Conservation (phyloP, 2,113 vertebrate genomes). For the Ammospiza nelsoni region DNA sequence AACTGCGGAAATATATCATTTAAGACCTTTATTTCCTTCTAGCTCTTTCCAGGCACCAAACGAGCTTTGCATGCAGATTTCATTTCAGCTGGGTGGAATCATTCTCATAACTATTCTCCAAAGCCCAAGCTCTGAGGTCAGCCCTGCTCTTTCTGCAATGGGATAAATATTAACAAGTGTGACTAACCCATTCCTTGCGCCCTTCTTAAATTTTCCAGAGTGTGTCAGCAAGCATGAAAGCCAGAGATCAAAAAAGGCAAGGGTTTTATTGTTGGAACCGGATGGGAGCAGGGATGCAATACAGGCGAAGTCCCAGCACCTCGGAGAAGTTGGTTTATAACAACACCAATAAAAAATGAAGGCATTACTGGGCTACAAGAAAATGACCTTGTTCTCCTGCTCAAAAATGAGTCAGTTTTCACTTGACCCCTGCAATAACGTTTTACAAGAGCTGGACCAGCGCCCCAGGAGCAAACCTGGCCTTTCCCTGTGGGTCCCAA, state of each 20-base stretch:
- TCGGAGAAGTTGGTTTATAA: neutral
- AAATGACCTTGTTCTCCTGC: constrained; percentile 2
- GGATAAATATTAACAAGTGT: constrained; percentile 71
- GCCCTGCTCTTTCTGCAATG: constrained; percentile 40
- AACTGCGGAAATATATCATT: constrained; percentile 60
- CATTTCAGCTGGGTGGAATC: constrained; percentile 52
- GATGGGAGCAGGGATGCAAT: constrained; percentile 23
- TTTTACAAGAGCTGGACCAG: neutral
- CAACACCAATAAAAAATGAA: neutral
- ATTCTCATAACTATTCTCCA: constrained; percentile 56
- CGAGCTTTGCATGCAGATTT: constrained; percentile 62
- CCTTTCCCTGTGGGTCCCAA: neutral
- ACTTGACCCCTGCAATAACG: neutral
- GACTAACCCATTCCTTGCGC: constrained; percentile 67
- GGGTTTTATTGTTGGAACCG: constrained; percentile 47
- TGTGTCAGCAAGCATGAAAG: constrained; percentile 53
- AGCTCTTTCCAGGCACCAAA: constrained; percentile 60
- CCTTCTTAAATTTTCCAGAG: constrained; percentile 65
- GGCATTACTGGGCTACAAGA: neutral
- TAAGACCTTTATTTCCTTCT: constrained; percentile 67
- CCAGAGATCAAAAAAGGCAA: constrained; percentile 30
- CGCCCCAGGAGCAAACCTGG: neutral
- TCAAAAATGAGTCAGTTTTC: constrained; percentile 23
- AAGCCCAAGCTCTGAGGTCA: constrained; percentile 63
- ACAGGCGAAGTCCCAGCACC: neutral